phyloP scores from a whole-genome alignment of 2,888 invertebrate genomes.

The Abrostola tripartita region DNA sequence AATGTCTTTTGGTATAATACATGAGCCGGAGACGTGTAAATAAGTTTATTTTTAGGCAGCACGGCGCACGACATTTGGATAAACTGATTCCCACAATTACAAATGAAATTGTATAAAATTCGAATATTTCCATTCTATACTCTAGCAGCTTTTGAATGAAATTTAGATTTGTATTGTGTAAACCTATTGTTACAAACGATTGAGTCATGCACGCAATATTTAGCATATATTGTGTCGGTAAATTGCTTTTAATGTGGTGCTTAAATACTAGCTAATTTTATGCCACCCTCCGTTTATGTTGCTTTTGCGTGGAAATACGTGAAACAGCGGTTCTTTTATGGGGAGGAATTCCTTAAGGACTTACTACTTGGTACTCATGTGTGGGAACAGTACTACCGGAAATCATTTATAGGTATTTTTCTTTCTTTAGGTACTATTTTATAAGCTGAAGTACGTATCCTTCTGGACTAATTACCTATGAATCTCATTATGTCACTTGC shows the following conservation, averaged over 20 bases:
- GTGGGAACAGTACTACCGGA: not conserved
- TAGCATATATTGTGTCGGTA: conserved; percentile 54
- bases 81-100: conserved; percentile 60
- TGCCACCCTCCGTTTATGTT: conserved; percentile 39
- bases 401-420: conserved; percentile 1
- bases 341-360: conserved; percentile 25
- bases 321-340: conserved; percentile 23
- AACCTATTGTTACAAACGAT: conserved; percentile 47
- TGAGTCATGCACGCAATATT: conserved; percentile 58
- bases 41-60: conserved; percentile 44
- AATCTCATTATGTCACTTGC: not conserved
- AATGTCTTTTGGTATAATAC: conserved; percentile 11
- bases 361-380: conserved; percentile 1
- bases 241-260: conserved; percentile 54
- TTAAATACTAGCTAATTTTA: conserved; percentile 48
- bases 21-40: conserved; percentile 24
- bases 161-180: conserved; percentile 50
- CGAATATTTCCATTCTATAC: conserved; percentile 40
- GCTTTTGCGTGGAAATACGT: conserved; percentile 37
- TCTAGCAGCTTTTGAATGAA: conserved; percentile 49
- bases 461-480: not conserved
- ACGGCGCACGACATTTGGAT: conserved; percentile 49
- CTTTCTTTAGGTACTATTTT: not conserved
- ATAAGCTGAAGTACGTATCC: not conserved
- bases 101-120: conserved; percentile 44